Evolutionary conservation across 1,140 invertebrate genomes (phyloP).

Genomic region (Drosophila rufa): DNA sequence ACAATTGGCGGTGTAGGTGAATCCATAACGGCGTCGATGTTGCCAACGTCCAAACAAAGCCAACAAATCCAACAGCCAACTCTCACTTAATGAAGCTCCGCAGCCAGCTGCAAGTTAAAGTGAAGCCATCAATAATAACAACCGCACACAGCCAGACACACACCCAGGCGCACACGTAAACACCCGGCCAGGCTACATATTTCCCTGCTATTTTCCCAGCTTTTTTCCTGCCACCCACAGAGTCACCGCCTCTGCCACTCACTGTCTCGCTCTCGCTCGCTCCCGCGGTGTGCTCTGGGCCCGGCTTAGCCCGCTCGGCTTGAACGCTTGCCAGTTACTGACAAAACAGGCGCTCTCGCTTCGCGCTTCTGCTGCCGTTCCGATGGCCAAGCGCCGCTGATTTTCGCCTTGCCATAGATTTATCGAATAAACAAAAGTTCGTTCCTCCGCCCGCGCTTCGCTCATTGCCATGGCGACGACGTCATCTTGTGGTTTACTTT

Average conservation of each 20-base stretch:
- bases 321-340: slow-evolving; percentile 72
- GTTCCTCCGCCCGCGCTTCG: slow-evolving; percentile 21
- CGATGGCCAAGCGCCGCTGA: slow-evolving; percentile 51
- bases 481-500: slow-evolving; percentile 82
- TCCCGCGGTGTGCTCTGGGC: slow-evolving; percentile 25
- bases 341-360: slow-evolving; percentile 39
- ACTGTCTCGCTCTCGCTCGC: slow-evolving; percentile 30
- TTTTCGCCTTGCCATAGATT: slow-evolving; percentile 67
- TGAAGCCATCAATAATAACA: slow-evolving; percentile 81
- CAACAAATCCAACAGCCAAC: slow-evolving; percentile 54
- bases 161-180: slow-evolving; percentile 28
- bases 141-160: slow-evolving; percentile 41
- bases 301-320: slow-evolving; percentile 70
- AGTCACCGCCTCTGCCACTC: neutral
- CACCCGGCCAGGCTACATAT: slow-evolving; percentile 16
- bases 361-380: slow-evolving; percentile 35
- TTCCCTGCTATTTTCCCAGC: slow-evolving; percentile 2
- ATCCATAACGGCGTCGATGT: slow-evolving; percentile 80
- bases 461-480: slow-evolving; percentile 74
- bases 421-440: slow-evolving; percentile 82
- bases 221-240: neutral
- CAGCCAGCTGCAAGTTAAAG: slow-evolving; percentile 74
- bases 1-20: slow-evolving; percentile 85
- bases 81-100: slow-evolving; percentile 72
- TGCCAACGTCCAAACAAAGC: slow-evolving; percentile 56